phyloP scores from a whole-genome alignment of 1,140 invertebrate genomes.

The Nixonia krombeini region DNA sequence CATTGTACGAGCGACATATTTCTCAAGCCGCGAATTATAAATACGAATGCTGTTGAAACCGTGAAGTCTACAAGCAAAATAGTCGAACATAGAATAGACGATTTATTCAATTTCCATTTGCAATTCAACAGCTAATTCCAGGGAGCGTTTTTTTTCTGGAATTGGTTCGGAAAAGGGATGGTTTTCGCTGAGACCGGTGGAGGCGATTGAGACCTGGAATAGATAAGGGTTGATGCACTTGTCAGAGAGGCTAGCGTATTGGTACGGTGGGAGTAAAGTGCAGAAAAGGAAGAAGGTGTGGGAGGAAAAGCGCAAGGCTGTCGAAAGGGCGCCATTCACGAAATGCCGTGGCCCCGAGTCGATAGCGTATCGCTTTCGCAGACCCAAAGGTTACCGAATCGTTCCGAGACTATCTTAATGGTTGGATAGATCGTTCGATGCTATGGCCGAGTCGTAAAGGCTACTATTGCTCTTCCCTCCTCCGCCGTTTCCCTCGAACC shows the following conservation, averaged over 20 bases:
- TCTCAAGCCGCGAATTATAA: too few species aligned
- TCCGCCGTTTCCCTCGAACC: conserved; percentile 49
- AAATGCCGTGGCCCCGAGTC: conserved; percentile 65
- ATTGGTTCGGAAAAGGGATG: conserved; percentile 16
- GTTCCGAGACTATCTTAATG: conserved; percentile 73
- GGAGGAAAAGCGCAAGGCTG: conserved; percentile 39
- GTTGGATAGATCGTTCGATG: conserved; percentile 72
- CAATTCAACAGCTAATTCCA: conserved; percentile 35
- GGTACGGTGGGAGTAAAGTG: conserved; percentile 27
- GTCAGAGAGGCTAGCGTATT: conserved; percentile 36
- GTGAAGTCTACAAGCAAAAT: too few species aligned
- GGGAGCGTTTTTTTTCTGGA: conserved; percentile 9
- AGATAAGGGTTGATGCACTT: conserved; percentile 42
- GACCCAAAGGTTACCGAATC: conserved; percentile 73
- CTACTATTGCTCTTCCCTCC: conserved; percentile 68
- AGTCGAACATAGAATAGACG: too few species aligned
- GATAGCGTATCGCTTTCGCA: conserved; percentile 72
- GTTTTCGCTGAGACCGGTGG: too few species aligned
- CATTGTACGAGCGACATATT: too few species aligned
- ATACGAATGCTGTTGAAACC: too few species aligned
- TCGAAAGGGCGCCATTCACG: conserved; percentile 55
- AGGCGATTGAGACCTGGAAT: conserved; percentile 33
- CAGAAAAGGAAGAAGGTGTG: conserved; percentile 21
- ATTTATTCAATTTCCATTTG: conserved; percentile 34
- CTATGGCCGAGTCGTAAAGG: conserved; percentile 72